Percentiles rank a stretch among this genome's conserved stretches.
Conservation (phyloP, 2,797 vertebrate genomes). For the Petrocephalus sullivani region DNA sequence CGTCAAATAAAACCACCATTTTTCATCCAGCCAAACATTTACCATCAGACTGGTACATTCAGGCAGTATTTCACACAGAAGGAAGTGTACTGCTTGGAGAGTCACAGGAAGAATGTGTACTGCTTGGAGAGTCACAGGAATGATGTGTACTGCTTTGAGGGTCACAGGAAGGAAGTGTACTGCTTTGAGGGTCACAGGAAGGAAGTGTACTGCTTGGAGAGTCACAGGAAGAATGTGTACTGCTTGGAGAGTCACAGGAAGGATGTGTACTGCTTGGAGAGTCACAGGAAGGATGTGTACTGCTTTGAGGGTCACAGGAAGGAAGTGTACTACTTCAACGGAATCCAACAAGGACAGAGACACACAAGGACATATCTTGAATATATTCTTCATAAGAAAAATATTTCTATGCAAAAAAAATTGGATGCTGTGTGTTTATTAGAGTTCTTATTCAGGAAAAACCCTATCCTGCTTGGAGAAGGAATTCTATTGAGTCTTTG, state of each 20-base stretch:
- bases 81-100: not conserved
- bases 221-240: not conserved
- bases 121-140: not conserved
- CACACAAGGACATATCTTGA: not conserved
- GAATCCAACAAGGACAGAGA: not conserved
- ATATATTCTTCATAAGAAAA: too few species aligned
- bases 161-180: not conserved
- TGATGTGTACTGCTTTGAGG: too few species aligned
- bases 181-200: rapidly evolving
- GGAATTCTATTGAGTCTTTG: not conserved
- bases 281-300: not conserved
- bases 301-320: not conserved
- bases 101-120: too few species aligned
- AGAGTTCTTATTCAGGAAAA: not conserved
- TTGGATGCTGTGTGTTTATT: not conserved
- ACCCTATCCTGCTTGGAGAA: not conserved
- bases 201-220: not conserved
- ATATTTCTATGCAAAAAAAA: not conserved
- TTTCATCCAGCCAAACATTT: not conserved
- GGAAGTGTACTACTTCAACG: not conserved
- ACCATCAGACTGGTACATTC: not conserved
- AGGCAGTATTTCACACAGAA: not conserved
- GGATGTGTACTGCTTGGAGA: not conserved
- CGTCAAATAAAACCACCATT: not conserved
- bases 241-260: not conserved